Evolutionary conservation across 1,140 invertebrate genomes (phyloP).

Genomic region (Sipha flava): DNA sequence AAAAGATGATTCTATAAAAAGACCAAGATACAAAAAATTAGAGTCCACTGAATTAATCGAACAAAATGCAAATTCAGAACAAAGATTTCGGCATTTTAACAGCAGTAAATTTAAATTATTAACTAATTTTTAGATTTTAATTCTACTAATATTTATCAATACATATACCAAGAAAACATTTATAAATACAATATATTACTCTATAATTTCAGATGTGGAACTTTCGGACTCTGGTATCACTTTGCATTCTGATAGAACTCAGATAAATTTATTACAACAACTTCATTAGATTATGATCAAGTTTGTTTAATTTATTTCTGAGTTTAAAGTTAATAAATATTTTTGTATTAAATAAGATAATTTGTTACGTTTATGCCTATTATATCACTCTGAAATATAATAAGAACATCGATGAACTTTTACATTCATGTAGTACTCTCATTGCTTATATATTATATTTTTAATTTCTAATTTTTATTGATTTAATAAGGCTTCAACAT

Average conservation of each 20-base stretch:
- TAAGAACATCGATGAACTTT: too few species aligned
- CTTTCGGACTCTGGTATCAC: slow-evolving; percentile 20
- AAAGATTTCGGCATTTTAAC: background rate
- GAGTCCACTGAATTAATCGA: slow-evolving; percentile 18
- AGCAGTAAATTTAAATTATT: background rate
- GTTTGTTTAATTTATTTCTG: background rate
- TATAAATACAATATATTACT: background rate
- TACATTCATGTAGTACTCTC: too few species aligned
- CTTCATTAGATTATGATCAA: background rate
- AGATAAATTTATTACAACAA: slow-evolving; percentile 1
- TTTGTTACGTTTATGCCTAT: too few species aligned
- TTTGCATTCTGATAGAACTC: slow-evolving; percentile 9
- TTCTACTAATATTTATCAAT: background rate
- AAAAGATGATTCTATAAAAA: background rate
- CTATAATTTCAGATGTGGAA: slow-evolving; percentile 21
- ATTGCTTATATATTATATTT: too few species aligned
- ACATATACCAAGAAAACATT: background rate
- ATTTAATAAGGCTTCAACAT: too few species aligned
- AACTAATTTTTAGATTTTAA: background rate
- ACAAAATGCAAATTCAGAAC: background rate
- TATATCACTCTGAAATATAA: too few species aligned
- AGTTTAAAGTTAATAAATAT: too few species aligned
- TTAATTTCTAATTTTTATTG: too few species aligned
- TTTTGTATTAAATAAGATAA: too few species aligned
- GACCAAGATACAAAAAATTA: slow-evolving; percentile 20